Conservation (phyloP, 2,113 vertebrate species). For the Sporophila hypoxantha region DNA sequence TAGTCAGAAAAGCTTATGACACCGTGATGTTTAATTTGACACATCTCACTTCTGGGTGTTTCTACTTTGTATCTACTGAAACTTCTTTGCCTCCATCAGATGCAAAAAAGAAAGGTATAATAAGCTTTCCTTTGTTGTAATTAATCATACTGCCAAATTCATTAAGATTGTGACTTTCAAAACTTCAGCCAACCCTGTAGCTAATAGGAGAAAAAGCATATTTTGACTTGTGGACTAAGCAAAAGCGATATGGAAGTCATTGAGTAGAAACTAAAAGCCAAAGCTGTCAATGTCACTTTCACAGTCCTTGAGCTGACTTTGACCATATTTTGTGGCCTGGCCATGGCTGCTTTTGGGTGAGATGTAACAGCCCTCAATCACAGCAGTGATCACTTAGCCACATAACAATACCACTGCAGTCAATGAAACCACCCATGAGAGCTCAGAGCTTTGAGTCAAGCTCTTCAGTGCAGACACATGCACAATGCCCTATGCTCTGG, state of each 20-base stretch:
- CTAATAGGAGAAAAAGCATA: not conserved
- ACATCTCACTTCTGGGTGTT: not conserved
- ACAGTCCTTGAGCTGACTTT: slow-evolving; percentile 11
- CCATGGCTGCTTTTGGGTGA: slow-evolving; percentile 20
- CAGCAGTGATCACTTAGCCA: not conserved
- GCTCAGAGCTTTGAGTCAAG: not conserved
- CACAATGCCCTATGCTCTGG: not conserved
- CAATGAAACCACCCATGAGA: slow-evolving; percentile 32
- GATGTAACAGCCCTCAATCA: slow-evolving; percentile 5
- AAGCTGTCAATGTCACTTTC: slow-evolving; percentile 20
- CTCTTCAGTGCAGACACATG: not conserved
- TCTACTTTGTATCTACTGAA: not conserved
- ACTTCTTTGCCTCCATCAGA: not conserved
- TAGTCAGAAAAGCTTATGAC: not conserved
- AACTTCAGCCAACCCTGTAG: not conserved
- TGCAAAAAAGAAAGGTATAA: not conserved
- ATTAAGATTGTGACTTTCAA: not conserved
- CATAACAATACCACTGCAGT: slow-evolving; percentile 2
- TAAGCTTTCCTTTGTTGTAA: not conserved
- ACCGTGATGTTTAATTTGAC: not conserved
- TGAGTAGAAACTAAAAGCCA: slow-evolving; percentile 7
- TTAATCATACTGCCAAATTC: not conserved
- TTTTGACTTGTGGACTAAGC: not conserved
- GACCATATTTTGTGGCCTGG: slow-evolving; percentile 28
- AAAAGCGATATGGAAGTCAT: not conserved